Evolutionary conservation across 2,113 vertebrate species (phyloP).

Genomic region (Chauna torquata): DNA sequence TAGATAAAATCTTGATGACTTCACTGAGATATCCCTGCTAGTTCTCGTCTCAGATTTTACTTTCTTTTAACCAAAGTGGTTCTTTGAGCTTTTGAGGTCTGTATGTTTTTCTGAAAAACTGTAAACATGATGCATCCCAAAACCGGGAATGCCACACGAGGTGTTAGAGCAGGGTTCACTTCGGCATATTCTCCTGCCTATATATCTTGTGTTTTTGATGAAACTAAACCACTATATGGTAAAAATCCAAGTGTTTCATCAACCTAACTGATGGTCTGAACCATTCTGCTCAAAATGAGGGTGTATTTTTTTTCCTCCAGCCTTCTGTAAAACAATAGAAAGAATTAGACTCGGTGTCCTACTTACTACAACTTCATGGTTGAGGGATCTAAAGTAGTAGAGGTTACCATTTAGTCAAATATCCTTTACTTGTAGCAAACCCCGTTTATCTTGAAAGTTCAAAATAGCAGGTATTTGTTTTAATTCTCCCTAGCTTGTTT

Average conservation of each 20-base stretch:
- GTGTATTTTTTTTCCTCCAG: background rate
- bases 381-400: background rate
- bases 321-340: background rate
- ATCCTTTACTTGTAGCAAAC: background rate
- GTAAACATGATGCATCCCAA: background rate
- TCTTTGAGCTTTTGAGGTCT: background rate
- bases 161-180: background rate
- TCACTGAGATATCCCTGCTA: background rate
- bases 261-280: background rate
- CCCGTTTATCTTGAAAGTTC: fast-evolving
- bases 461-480: background rate
- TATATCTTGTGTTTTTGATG: background rate
- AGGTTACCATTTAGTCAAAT: background rate
- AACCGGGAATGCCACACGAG: background rate
- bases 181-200: background rate
- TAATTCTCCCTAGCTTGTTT: background rate
- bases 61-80: background rate
- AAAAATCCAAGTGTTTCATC: background rate
- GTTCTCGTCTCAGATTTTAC: background rate
- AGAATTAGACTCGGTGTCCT: background rate
- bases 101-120: background rate
- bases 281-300: background rate
- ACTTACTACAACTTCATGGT: background rate
- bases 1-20: background rate
- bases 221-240: background rate